A percentile compares a stretch with the other conserved stretches of the same genome.
These are phyloP conservation scores for Linnaemya tessellans DNA, from an alignment of 2,888 invertebrate species.

Conservation along the genomic window DNA sequence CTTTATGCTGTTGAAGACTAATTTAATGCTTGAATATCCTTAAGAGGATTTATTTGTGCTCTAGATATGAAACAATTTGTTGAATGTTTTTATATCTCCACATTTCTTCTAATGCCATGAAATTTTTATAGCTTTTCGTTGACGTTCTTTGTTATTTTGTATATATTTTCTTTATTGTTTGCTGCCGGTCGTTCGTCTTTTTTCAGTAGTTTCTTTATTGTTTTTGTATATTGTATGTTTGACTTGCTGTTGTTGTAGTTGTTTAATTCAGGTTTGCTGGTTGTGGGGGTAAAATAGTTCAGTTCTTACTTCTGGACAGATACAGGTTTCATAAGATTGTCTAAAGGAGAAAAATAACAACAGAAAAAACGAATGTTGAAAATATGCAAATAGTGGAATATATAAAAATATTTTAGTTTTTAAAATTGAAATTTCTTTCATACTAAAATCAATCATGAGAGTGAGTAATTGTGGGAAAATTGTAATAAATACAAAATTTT, in stretches of 20 bases:
- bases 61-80: conserved; percentile 41
- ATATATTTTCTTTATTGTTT: conserved; percentile 27
- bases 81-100: conserved; percentile 25
- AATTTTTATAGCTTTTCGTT: conserved; percentile 27
- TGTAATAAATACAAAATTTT: too few species aligned
- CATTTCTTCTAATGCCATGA: neutral
- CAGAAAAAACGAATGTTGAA: neutral
- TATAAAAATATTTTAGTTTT: neutral
- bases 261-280: conserved; percentile 49
- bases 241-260: conserved; percentile 12
- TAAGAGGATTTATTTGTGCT: conserved; percentile 55
- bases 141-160: conserved; percentile 19
- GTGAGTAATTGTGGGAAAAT: too few species aligned
- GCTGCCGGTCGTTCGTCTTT: conserved; percentile 13
- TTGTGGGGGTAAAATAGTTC: conserved; percentile 66
- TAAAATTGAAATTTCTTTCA: neutral
- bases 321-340: conserved; percentile 76
- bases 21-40: conserved; percentile 62
- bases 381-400: neutral
- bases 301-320: conserved; percentile 74
- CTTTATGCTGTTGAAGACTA: conserved; percentile 23
- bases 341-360: conserved; percentile 73
- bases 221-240: conserved; percentile 40
- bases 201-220: conserved; percentile 33
- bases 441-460: neutral